Base-by-base conservation (phyloP, 2,888 invertebrate genomes). In the Opisthograptis luteolata region DNA sequence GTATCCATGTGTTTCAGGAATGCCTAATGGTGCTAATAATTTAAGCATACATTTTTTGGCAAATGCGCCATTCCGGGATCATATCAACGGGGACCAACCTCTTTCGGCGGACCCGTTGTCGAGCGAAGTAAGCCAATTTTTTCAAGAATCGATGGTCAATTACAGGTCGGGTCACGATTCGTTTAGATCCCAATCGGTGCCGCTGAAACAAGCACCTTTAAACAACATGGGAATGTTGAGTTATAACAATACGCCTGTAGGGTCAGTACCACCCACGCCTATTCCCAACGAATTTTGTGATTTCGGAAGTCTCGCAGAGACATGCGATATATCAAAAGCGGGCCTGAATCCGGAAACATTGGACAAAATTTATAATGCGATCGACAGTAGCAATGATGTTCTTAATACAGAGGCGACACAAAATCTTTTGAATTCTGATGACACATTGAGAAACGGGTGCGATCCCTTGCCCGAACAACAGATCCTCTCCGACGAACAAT, bases 151-250 rank as follows among this genome's bases (percentile, higher is more conserved):
- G 7, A 65, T 84, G 12, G 71, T 74, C 4, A 75, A 70, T 35
- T 92, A 90, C 58, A 85, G 89, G 48, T 70, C 87, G 10, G 81
- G 80, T 2, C 81, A 79, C 10, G 88, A 91, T 47, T 78, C 86
- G 56, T 91, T 86, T 63, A 91, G 96, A 41, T 96, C 96, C 4
- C 96, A 96, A 67, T 96, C 96, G 8, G 96, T 96, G 36, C 96
- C 96, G 0, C 79, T 95, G 12, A 93, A 93, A 67, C 92, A 92
- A 55, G 93, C 92, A 74, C 73, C 92, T 74, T 73, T 91, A 10
- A 85, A 85, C 35, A 82, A 81, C 53, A 71, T 84, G 55, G 77
- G 80, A 1, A 60, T 87, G 19, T 66, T 87, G 32, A 88, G 85
- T 62, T 90, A 89, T 60, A 87, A 84, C 61, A 88, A 85, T 54